A percentile compares a stretch with the other conserved stretches of the same genome.
Conservation (phyloP, 2,888 invertebrate species). For the Tenthredo notha region DNA sequence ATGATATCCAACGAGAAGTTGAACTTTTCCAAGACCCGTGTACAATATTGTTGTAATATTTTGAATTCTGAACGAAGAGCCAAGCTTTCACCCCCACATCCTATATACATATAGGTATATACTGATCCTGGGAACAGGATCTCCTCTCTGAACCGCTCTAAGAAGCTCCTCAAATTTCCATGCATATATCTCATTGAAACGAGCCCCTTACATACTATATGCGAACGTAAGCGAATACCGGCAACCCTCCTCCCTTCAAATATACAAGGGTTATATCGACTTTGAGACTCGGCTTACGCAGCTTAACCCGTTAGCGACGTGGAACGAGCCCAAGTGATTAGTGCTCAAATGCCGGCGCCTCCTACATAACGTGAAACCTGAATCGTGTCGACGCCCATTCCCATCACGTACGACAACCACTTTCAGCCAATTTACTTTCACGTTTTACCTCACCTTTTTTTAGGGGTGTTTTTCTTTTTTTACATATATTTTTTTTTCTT, state of each 20-base stretch:
- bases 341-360: constrained; percentile 10
- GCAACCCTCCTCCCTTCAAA: background rate
- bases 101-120: background rate
- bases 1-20: background rate
- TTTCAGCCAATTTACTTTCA: background rate
- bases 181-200: background rate
- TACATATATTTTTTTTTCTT: background rate
- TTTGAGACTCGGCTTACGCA: constrained; percentile 48
- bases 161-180: constrained; percentile 4
- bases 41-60: constrained; percentile 27
- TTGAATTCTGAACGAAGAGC: background rate
- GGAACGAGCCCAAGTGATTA: constrained; percentile 26
- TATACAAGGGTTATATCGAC: constrained; percentile 39
- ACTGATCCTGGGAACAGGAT: background rate
- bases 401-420: constrained; percentile 6
- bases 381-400: constrained; percentile 4
- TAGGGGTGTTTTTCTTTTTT: background rate
- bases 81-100: background rate
- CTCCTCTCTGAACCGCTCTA: background rate
- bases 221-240: constrained; percentile 33
- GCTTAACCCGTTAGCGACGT: constrained; percentile 38
- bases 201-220: constrained; percentile 16
- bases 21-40: background rate
- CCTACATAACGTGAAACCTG: constrained; percentile 25
- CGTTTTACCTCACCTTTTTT: constrained; percentile 9